phyloP scores from a whole-genome alignment of 2,797 vertebrate species.

The Pangasius sanitwongsei region DNA sequence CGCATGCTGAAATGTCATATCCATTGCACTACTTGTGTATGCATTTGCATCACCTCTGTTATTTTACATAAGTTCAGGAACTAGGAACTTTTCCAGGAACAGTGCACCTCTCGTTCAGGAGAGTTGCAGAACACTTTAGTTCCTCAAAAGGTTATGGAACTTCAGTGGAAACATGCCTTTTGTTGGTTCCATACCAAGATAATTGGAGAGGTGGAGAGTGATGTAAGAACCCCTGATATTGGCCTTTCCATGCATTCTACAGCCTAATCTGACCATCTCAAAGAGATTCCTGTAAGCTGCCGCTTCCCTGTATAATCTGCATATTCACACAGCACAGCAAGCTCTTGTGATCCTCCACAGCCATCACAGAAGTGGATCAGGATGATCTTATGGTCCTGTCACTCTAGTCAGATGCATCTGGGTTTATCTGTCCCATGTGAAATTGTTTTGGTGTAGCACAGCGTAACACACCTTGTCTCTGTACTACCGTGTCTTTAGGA shows the following conservation, averaged over 20 bases:
- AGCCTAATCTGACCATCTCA: conserved; percentile 58
- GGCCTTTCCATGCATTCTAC: conserved; percentile 31
- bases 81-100: conserved; percentile 17
- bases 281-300: conserved; percentile 52
- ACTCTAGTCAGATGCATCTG: neutral
- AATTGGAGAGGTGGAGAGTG: neutral
- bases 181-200: neutral
- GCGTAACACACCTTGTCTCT: neutral
- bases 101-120: neutral
- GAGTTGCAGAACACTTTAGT: neutral
- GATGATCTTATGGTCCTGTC: neutral
- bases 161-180: neutral
- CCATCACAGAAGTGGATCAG: conserved; percentile 2
- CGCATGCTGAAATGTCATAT: neutral
- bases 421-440: neutral
- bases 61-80: conserved; percentile 29
- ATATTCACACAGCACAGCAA: neutral
- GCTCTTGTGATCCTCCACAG: neutral
- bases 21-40: neutral
- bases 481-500: neutral
- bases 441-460: neutral
- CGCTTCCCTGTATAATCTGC: conserved; percentile 60
- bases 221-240: neutral
- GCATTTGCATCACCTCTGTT: conserved; percentile 27
- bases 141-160: neutral